Base-by-base conservation (phyloP, 2,797 vertebrate species). In the Staurois parvus region DNA sequence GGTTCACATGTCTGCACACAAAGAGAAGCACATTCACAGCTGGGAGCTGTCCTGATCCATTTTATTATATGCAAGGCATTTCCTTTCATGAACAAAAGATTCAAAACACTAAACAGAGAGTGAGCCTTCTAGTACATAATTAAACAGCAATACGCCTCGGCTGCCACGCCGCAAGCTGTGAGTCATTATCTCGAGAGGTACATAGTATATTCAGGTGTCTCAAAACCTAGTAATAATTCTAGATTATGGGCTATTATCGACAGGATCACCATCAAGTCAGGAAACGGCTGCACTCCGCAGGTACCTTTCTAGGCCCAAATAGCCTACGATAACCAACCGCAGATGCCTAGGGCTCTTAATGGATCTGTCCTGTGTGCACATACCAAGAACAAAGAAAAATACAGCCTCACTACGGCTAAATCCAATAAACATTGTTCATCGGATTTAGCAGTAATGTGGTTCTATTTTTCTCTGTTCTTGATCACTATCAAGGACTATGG, bases 171-270 rank as follows among this genome's bases (percentile, higher is more conserved):
- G 3, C 48, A 21, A 59, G 59, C 52, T 42, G 52, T n/a, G 80
- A 74, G 3, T 45, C 56, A 66, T 82, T 66, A 59, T 56, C 68
- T 68, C 11, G 30, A 73, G 48, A 40, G 69, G 69, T 29, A 28
- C 72, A 73, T 21, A 56, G 67, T 26, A 2, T 29, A 28, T 32
- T 68, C 40, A 76, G 37, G 28, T 67, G 73, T 48, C 64, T 9
- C 19, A 11, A 62, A 37, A 68, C 48, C 37, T 10, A 34, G 42
- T 45, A 29, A 45, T 70, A 62, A 84, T 70, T 77, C 62, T 37
- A 74, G 59, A 83, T 76, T 52, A 76, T 62, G 69, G 73, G 13
- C 62, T 67, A 26, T 84, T 59, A 84, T 84, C 28, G 64, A 59
- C 74, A 70, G 13, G 30, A 76, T 56, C 42, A 37, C 48, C 42